Conservation (phyloP, 1,140 invertebrate genomes). For the Drosophila pectinifera region DNA sequence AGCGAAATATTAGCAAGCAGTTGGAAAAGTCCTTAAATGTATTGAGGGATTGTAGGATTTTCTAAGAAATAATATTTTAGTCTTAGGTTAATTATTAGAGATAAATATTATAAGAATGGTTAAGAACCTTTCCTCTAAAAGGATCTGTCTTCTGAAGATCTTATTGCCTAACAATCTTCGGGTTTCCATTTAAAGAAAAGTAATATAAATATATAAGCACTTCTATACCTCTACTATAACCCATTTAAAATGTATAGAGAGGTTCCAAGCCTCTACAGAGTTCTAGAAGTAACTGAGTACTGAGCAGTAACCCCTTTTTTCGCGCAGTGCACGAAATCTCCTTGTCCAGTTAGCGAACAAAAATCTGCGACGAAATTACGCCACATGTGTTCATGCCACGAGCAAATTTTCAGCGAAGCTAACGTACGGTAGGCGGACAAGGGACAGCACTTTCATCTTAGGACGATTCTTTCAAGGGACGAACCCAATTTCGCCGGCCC, state of each 20-base stretch:
- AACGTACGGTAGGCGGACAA: constrained; percentile 75
- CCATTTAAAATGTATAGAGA: background rate
- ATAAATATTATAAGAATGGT: background rate
- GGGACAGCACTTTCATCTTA: constrained; percentile 83
- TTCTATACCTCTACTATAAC: background rate
- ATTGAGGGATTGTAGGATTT: no score
- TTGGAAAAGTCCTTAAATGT: background rate
- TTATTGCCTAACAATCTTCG: no score
- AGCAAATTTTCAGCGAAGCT: constrained; percentile 82
- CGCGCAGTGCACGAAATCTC: constrained; percentile 69
- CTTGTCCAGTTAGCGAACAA: constrained; percentile 83
- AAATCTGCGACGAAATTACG: constrained; percentile 83
- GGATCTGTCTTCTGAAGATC: no score
- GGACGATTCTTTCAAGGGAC: constrained; percentile 83
- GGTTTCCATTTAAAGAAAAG: no score
- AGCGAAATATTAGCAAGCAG: constrained; percentile 12
- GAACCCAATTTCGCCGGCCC: constrained; percentile 75
- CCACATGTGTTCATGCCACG: constrained; percentile 83
- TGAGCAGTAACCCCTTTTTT: background rate
- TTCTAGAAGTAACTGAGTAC: no score
- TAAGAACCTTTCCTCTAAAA: background rate
- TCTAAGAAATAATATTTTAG: no score
- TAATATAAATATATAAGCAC: no score
- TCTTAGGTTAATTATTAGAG: background rate
- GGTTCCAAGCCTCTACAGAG: rapidly evolving